Base-by-base conservation (phyloP, 2,888 invertebrate species). In the Conistra vaccinii region DNA sequence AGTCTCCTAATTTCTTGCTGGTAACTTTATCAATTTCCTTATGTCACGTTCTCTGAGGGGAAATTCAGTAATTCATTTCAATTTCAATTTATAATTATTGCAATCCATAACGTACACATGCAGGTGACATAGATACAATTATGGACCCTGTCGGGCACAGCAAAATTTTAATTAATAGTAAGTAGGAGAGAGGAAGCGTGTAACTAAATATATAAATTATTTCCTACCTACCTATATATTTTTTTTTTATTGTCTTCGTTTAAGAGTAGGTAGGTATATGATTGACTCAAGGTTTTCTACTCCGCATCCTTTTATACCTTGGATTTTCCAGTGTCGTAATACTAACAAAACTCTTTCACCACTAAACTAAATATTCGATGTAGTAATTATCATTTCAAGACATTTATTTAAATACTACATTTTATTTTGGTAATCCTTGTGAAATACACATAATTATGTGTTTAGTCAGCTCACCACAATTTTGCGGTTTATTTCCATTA, bases 401-500 rank as follows among this genome's bases (percentile, higher is more conserved):
- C 42, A 20, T 63, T 29, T 45, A 7, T 10, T 62, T 6, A 26
- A 29, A 63, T 63, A 20, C 26, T 26, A 29, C 7, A 12, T 65
- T 23, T 29, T 48, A 14, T n/a, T 48, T 65, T 65, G 12, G 17
- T 26, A 12, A 32, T 32, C 17, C 2, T 51, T 39, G 23, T 29
- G 29, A 29, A 39, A 17, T 51, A 14, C 39, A 39, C 7, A 6
- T 45, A 14, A n/a, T n/a, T n/a, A n/a, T 23, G 1, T 23, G 10
- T 42, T 29, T 23, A 17, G n/a, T 42, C 17, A 73, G 6, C 29
- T 2, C 1, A 32, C 51, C n/a, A 32, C 51, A 26, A 1, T 60
- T 51, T 71, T 3, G 42, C 20, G 20, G 32, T 42, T 45, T 68
- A 14, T 66, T 69, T 53, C 53, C 53, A 55, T n/a, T 32, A 48